Evolutionary conservation across 1,140 invertebrate genomes (phyloP).

Genomic region (Heliconius himera): DNA sequence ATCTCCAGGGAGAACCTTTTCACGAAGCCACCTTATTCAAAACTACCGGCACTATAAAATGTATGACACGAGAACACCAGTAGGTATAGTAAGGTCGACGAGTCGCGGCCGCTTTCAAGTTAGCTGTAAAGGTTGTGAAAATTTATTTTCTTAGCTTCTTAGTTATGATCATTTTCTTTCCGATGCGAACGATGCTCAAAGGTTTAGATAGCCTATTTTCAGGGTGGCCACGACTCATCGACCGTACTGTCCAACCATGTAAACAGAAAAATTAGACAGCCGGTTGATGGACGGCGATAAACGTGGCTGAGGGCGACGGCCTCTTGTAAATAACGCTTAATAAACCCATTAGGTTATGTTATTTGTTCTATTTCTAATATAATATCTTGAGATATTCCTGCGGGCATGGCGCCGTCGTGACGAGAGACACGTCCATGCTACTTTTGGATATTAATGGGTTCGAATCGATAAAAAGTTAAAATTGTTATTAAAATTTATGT

Average conservation of each 20-base stretch:
- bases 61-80: background rate
- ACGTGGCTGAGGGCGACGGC: constrained; percentile 7
- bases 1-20: background rate
- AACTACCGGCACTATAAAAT: background rate
- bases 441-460: too few species aligned
- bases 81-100: background rate
- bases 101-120: too few species aligned
- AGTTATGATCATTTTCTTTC: too few species aligned
- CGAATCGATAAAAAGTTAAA: too few species aligned
- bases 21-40: background rate
- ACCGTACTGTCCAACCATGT: background rate
- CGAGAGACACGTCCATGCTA: background rate
- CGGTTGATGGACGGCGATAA: background rate
- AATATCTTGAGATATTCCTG: background rate
- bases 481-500: too few species aligned
- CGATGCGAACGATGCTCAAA: too few species aligned
- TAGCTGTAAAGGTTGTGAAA: too few species aligned
- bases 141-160: too few species aligned
- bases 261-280: constrained; percentile 18
- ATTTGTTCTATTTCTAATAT: constrained; percentile 8
- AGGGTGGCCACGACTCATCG: too few species aligned
- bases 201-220: too few species aligned
- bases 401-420: background rate
- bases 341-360: constrained; percentile 4
- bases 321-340: constrained; percentile 12